A percentile compares a stretch with the other conserved stretches of the same genome.
These are phyloP conservation scores for Electrona antarctica DNA, from an alignment of 2,113 vertebrate species.

Conservation along the genomic window DNA sequence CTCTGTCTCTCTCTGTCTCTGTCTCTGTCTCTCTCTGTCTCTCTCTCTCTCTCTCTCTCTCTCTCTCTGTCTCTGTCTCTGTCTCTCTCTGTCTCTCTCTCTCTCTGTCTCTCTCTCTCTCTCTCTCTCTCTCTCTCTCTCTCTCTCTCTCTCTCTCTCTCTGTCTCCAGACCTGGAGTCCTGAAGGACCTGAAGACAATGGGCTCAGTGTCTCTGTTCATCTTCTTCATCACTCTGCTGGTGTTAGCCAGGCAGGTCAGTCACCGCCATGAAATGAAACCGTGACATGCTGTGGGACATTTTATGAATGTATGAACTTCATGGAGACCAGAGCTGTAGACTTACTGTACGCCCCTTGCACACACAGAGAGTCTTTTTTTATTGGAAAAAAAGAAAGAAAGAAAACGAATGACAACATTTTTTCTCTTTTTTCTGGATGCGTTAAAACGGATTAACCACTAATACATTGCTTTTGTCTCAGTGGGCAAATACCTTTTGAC, in stretches of 20 bases:
- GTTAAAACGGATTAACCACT: too few species aligned
- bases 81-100: not conserved
- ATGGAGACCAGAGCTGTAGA: too few species aligned
- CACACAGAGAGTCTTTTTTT: too few species aligned
- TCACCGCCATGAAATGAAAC: not conserved
- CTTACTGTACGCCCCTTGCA: too few species aligned
- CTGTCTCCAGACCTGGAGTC: slow-evolving; percentile 87
- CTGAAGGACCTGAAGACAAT: slow-evolving; percentile 97
- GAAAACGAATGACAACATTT: too few species aligned
- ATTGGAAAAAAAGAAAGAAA: not conserved
- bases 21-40: too few species aligned
- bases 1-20: too few species aligned
- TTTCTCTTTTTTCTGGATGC: not conserved
- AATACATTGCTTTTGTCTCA: too few species aligned
- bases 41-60: not conserved
- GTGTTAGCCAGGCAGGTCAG: slow-evolving; percentile 96
- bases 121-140: not conserved
- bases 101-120: not conserved
- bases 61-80: not conserved
- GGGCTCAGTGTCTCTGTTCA: slow-evolving; percentile 94
- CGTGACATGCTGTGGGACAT: not conserved
- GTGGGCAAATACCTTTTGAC: too few species aligned
- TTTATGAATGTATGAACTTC: not conserved
- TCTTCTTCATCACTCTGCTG: slow-evolving; percentile 95
- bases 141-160: slow-evolving; percentile 18